These are phyloP conservation scores for Drosophila monieri DNA, from an alignment of 2,888 invertebrate species.

Conservation along the genomic window DNA sequence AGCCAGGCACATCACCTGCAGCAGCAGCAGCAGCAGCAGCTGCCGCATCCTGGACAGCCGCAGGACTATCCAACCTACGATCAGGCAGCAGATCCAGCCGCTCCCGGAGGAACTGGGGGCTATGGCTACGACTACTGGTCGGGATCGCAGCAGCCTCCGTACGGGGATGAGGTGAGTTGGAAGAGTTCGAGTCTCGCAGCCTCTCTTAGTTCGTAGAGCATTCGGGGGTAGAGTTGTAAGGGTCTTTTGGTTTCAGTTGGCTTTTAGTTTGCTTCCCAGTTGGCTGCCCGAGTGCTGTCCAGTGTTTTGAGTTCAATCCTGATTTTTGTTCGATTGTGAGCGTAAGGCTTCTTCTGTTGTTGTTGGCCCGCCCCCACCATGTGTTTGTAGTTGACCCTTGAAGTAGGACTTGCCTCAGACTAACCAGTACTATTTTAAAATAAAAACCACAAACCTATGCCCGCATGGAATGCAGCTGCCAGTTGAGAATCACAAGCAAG, in stretches of 20 bases:
- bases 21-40: conserved; percentile 25
- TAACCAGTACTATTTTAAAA: conserved; percentile 44
- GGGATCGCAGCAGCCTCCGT: conserved; percentile 60
- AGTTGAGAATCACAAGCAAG: conserved; percentile 20
- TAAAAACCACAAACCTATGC: conserved; percentile 10
- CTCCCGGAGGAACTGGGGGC: conserved; percentile 13
- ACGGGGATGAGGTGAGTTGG: conserved; percentile 69
- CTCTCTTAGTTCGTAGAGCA: background rate
- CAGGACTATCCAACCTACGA: conserved; percentile 6
- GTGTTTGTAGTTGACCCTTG: background rate
- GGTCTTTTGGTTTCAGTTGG: background rate
- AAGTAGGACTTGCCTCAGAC: conserved; percentile 19
- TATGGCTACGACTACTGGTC: conserved; percentile 74
- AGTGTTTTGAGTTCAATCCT: conserved; percentile 9
- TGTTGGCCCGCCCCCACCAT: too few relatives aligned
- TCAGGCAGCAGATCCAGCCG: conserved; percentile 3
- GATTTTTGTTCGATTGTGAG: background rate
- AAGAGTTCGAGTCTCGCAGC: background rate
- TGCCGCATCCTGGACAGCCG: conserved; percentile 8
- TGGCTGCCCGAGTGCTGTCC: background rate
- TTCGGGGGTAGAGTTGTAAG: background rate
- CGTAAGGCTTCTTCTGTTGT: too few relatives aligned
- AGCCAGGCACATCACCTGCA: background rate
- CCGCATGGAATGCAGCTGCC: conserved; percentile 40
- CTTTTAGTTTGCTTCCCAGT: background rate